Base-by-base conservation (phyloP, 2,797 vertebrate genomes). In the Sebastes itinus region DNA sequence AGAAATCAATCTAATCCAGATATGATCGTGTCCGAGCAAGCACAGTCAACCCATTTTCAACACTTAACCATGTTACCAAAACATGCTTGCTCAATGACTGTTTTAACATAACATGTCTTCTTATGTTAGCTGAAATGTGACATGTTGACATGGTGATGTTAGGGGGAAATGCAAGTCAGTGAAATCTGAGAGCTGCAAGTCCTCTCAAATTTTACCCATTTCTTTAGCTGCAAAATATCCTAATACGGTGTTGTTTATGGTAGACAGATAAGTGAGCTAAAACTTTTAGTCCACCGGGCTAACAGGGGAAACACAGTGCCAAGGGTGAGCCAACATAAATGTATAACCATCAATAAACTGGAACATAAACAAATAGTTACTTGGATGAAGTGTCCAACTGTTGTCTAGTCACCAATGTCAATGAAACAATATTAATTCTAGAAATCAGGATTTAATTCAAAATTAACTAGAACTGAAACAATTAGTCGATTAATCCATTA, bases 1-100 rank as follows among this genome's bases (percentile, higher is more conserved):
- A 60, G 64, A 80, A 7, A 69, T 74, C 2, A 62, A 52, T 52
- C 28, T 64, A 16, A 77, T 74, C 7, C 72, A 76, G 49, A 42
- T 7, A 42, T 38, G 10, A 35, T 74, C 55, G 2, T 65, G 76
- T 38, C 58, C 11, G 1, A 33, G 35, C 54, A 71, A 6, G 63
- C 18, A 35, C 30, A 25, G 59, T 14, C 22, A 46, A 52, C 14
- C 8, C 11, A 42, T 52, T 61, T 49, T 64, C 10, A 35, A 60
- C 38, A 58, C 59, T 38, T 35, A 56, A 72, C 35, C 60, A 20
- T 13, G 16, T 42, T 72, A 63, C 20, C 6, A 33, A 64, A 22
- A 20, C 59, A n/a, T n/a, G 5, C n/a, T 35, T 23, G 10, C 27
- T 52, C 28, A 18, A 5, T 32, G 27, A 52, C 25, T 0, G 9